Base-by-base conservation (phyloP, 2,888 invertebrate species). In the Poecilus cupreus region DNA sequence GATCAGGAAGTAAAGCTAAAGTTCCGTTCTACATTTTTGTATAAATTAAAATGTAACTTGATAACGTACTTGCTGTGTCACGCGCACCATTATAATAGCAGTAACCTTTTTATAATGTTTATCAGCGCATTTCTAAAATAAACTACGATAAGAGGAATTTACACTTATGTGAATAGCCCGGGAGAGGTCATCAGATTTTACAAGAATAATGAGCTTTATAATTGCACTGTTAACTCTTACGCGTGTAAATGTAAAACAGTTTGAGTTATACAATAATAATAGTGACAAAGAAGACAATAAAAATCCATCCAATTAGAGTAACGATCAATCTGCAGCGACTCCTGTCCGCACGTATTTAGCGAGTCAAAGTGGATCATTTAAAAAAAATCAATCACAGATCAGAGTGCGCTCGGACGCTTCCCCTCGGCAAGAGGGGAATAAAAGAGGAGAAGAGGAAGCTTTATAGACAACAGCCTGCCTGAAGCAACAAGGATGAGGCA, bases 1-100 rank as follows among this genome's bases (percentile, higher is more conserved):
- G 72, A 72, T 72, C 49, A 72, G 46, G 46, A 68, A 68, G 68
- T 37, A 39, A 64, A 39, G 70, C 20, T 39, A 70, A 49, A 26
- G 43, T 72, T 72, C 72, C 72, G 72, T 43, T 72, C 72, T 72
- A 72, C 43, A 46, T 72, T 72, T 72, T 20, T 72, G 72, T 72
- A 72, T 72, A 72, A 72, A 72, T 72, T 72, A 72, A 72, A 72
- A 72, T 49, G 72, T 72, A 72, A 72, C 46, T 24, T 72, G 72
- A 72, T 72, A 43, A 46, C 72, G 43, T 72, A 72, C 72, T 49
- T 68, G 49, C 43, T 72, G 49, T 72, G 68, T 72, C 72, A 43
- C 49, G 72, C 72, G 43, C 72, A 46, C 46, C 72, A 72, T 72
- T 39, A 68, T 68, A 32, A 68, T 37, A 68, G 16, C 37, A 39